phyloP scores from a whole-genome alignment of 1,140 invertebrate species.

The Lepeophtheirus salmonis region DNA sequence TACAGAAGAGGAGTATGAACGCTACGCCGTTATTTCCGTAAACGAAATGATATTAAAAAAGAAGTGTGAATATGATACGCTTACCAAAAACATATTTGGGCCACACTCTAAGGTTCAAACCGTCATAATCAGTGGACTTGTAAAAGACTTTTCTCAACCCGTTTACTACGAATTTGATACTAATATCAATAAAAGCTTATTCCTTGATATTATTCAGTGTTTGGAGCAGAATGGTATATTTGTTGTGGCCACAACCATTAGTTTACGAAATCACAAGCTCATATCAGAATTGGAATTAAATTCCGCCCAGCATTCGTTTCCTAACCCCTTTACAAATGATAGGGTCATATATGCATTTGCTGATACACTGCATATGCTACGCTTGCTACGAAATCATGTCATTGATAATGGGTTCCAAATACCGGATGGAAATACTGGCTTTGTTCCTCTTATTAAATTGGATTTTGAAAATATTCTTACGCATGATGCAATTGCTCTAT shows the following conservation, averaged over 20 bases:
- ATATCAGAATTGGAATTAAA: background rate
- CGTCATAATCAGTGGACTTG: background rate
- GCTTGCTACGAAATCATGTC: background rate
- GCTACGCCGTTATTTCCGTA: background rate
- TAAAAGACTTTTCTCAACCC: background rate
- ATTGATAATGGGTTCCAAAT: background rate
- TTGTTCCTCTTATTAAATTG: background rate
- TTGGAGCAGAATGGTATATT: background rate
- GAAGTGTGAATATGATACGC: background rate
- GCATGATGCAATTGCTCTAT: background rate
- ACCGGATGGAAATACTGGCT: background rate
- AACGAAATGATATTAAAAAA: background rate
- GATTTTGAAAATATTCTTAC: background rate
- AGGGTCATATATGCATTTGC: background rate
- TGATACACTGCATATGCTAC: background rate
- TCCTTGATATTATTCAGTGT: background rate
- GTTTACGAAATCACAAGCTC: background rate
- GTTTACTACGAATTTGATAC: background rate
- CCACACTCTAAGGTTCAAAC: background rate
- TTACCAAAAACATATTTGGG: background rate
- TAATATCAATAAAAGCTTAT: background rate
- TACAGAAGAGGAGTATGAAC: background rate
- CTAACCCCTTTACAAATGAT: background rate
- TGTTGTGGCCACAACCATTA: background rate
- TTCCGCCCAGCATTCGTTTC: background rate